Evolutionary conservation across 2,797 vertebrate species (phyloP).

Genomic region (Anolis apletophallus): DNA sequence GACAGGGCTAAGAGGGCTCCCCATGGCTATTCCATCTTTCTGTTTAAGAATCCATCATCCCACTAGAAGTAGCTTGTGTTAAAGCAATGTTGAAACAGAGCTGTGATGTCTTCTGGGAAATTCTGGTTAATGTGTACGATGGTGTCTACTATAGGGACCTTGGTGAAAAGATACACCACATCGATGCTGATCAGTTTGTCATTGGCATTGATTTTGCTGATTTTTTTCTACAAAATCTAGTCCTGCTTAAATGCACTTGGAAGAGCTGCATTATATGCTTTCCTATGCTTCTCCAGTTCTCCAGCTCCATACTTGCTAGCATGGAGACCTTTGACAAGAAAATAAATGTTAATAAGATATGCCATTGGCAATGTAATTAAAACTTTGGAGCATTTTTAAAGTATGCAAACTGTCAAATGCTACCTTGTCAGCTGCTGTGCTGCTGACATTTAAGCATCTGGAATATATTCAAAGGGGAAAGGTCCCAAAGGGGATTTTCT

Average conservation of each 20-base stretch:
- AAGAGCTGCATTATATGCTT: neutral
- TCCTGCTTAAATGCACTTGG: neutral
- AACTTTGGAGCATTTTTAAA: constrained; percentile 79
- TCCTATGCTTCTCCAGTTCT: neutral
- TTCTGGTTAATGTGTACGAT: no score
- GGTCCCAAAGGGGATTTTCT: constrained; percentile 48
- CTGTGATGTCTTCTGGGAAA: no score
- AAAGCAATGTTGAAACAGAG: no score
- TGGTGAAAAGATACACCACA: no score
- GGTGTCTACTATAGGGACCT: no score
- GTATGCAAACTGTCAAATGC: constrained; percentile 75
- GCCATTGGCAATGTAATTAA: constrained; percentile 82
- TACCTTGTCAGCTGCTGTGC: constrained; percentile 53
- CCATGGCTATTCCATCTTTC: no score
- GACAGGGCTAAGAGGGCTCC: no score
- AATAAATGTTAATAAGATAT: constrained; percentile 79
- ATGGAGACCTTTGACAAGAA: constrained; percentile 60
- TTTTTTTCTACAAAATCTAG: no score
- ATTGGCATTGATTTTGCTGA: no score
- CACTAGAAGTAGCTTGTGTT: no score
- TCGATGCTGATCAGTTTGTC: no score
- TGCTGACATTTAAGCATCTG: constrained; percentile 62
- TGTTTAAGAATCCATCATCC: no score
- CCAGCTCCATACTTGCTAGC: constrained; percentile 30
- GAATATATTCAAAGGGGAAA: constrained; percentile 52